Conservation (phyloP, 2,888 invertebrate genomes). For the Eupithecia subumbrata region DNA sequence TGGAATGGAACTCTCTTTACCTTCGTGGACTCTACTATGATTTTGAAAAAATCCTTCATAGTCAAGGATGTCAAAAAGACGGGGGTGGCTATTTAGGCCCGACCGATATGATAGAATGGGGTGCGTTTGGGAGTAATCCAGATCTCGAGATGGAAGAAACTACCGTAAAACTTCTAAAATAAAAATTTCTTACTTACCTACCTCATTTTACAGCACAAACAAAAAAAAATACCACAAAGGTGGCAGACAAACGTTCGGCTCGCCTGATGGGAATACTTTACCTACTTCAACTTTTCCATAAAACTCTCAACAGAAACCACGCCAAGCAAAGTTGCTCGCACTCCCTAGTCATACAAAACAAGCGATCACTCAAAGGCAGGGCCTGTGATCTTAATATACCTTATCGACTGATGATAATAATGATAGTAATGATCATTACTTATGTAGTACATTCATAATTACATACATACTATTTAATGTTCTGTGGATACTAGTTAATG, state of each 20-base stretch:
- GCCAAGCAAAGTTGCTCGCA: neutral
- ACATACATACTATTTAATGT: neutral
- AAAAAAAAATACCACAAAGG: too few relatives aligned
- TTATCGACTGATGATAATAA: conserved; percentile 25
- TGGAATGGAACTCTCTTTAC: too few relatives aligned
- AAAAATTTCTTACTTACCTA: too few relatives aligned
- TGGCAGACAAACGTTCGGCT: too few relatives aligned
- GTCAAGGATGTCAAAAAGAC: neutral
- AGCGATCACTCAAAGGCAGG: conserved; percentile 24
- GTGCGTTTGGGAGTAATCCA: too few relatives aligned
- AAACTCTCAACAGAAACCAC: neutral
- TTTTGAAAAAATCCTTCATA: neutral
- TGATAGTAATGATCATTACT: conserved; percentile 9
- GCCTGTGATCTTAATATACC: conserved; percentile 33
- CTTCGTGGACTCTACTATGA: too few relatives aligned
- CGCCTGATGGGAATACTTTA: neutral
- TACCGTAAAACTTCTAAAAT: too few relatives aligned
- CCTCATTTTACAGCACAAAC: too few relatives aligned
- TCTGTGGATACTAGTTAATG: neutral
- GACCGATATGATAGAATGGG: too few relatives aligned
- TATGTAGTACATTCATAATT: neutral
- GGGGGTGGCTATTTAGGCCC: too few relatives aligned
- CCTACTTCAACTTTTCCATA: neutral
- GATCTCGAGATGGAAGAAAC: too few relatives aligned
- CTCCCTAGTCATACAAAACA: conserved; percentile 3